Evolutionary conservation across 1,140 invertebrate species (phyloP).

Genomic region (Scaptodrosophila lebanonensis): DNA sequence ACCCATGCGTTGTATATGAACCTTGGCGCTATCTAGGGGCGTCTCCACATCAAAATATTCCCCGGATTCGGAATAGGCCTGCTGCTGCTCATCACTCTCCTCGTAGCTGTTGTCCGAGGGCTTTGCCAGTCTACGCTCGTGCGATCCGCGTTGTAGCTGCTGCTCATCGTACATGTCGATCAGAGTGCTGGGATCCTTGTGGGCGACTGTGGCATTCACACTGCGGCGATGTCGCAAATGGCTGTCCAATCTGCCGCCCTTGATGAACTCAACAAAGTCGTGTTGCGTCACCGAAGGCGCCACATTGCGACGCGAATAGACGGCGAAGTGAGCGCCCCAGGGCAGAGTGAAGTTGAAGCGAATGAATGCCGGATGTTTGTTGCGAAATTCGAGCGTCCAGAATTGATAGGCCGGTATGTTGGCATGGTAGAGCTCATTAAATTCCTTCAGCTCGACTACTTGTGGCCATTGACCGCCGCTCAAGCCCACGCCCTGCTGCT

Average conservation of each 20-base stretch:
- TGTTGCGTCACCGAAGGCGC: slow-evolving; percentile 96
- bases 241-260: slow-evolving; percentile 87
- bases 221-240: slow-evolving; percentile 78
- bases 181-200: slow-evolving; percentile 20
- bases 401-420: slow-evolving; percentile 92
- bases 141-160: slow-evolving; percentile 5
- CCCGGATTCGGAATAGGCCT: slow-evolving; percentile 19
- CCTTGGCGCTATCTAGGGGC: slow-evolving; percentile 48
- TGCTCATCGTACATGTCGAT: slow-evolving; percentile 24
- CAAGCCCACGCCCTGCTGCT: slow-evolving; percentile 81
- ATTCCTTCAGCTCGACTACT: slow-evolving; percentile 87
- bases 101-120: slow-evolving; percentile 7
- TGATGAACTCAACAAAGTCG: slow-evolving; percentile 95
- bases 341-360: slow-evolving; percentile 93
- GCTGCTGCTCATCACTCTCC: slow-evolving; percentile 28
- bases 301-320: slow-evolving; percentile 93
- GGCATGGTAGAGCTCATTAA: slow-evolving; percentile 87
- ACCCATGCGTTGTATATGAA: slow-evolving; percentile 38
- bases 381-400: slow-evolving; percentile 93
- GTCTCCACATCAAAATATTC: slow-evolving; percentile 60
- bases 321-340: slow-evolving; percentile 93
- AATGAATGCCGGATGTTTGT: slow-evolving; percentile 91
- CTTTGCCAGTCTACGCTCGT: neutral
- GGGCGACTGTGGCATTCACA: slow-evolving; percentile 21
- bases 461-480: slow-evolving; percentile 83